Conservation (phyloP, 2,888 invertebrate genomes). For the Neria commutata region DNA sequence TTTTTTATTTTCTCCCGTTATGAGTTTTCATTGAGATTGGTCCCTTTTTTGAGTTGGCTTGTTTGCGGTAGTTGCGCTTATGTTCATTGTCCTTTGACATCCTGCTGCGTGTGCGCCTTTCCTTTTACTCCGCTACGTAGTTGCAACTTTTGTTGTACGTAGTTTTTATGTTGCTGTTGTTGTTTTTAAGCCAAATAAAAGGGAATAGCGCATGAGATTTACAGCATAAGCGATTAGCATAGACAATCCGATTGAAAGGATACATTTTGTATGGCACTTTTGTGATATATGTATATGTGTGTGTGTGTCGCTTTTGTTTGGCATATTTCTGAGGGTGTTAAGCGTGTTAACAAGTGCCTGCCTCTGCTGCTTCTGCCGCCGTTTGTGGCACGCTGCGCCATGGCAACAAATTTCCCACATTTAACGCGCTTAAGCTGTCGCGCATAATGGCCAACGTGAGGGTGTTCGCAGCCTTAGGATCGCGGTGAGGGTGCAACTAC, state of each 20-base stretch:
- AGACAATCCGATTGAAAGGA: constrained; percentile 55
- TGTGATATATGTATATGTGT: constrained; percentile 35
- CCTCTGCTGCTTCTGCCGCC: constrained; percentile 11
- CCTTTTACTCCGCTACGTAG: background rate
- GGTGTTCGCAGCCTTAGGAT: background rate
- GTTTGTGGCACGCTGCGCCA: background rate
- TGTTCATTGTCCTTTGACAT: constrained; percentile 29
- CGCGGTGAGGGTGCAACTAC: constrained; percentile 11
- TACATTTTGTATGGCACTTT: constrained; percentile 24
- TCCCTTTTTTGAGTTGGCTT: constrained; percentile 20
- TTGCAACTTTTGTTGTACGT: constrained; percentile 35
- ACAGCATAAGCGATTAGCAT: constrained; percentile 51
- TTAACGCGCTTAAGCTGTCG: constrained; percentile 33
- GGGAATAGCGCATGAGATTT: constrained; percentile 35
- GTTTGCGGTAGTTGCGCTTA: constrained; percentile 12
- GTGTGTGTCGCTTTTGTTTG: constrained; percentile 14
- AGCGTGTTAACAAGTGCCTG: constrained; percentile 31
- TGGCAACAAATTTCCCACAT: constrained; percentile 44
- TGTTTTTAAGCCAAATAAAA: background rate
- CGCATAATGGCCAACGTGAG: background rate
- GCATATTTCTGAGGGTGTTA: constrained; percentile 20
- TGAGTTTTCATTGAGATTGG: constrained; percentile 13
- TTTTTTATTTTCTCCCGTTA: constrained; percentile 15
- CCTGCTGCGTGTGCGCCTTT: constrained; percentile 45
- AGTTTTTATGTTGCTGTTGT: constrained; percentile 31